Conservation (phyloP, 2,113 vertebrate genomes). For the Clarias magur region DNA sequence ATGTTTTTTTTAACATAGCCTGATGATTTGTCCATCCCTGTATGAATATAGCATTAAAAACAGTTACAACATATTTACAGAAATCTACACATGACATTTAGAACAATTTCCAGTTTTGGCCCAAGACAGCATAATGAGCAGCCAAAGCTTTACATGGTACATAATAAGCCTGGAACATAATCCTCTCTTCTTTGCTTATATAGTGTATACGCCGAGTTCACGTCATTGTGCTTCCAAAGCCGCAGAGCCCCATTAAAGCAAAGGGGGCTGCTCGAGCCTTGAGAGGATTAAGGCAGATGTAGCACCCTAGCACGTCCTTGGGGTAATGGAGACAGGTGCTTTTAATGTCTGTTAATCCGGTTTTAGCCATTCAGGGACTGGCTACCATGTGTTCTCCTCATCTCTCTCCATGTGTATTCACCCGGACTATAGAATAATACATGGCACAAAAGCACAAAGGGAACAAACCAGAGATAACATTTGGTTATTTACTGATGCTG, state of each 20-base stretch:
- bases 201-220: background rate
- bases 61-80: background rate
- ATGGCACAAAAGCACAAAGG: constrained; percentile 58
- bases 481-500: constrained; percentile 61
- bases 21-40: background rate
- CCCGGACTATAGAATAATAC: constrained; percentile 62
- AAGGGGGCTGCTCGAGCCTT: constrained; percentile 45
- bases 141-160: background rate
- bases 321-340: constrained; percentile 69
- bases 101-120: background rate
- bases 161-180: constrained; percentile 27
- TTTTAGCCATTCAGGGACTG: constrained; percentile 68
- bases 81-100: background rate
- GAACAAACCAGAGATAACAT: constrained; percentile 69
- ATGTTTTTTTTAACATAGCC: too few species aligned
- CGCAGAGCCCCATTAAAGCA: constrained; percentile 24
- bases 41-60: background rate
- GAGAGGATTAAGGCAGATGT: constrained; percentile 70
- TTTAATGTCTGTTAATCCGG: constrained; percentile 75
- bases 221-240: constrained; percentile 33
- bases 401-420: constrained; percentile 65
- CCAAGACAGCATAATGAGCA: constrained; percentile 15
- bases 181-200: constrained; percentile 28
- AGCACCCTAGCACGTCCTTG: constrained; percentile 60
- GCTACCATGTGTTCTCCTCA: constrained; percentile 63